Evolutionary conservation across 2,113 vertebrate genomes (phyloP), one percentile per base, ranked within the genome.

Genomic region (Melierax canorus): DNA sequence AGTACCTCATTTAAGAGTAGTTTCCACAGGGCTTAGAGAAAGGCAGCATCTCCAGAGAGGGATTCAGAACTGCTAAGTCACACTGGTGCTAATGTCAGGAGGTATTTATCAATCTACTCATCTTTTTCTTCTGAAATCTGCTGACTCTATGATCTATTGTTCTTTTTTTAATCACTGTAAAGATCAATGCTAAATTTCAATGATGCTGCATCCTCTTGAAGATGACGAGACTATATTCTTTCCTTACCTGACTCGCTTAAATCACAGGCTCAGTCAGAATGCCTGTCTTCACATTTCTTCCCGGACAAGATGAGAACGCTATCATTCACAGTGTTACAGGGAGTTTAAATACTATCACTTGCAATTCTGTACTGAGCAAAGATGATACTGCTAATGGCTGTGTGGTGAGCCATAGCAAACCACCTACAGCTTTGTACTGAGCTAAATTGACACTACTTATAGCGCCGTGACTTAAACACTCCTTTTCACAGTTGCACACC

Each of bases 401-500:
- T 93, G 94, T 94, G 92, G 92, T 88, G 95, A 97, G 97, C 81
- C 88, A 89, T 36, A 68, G 20, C 74, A 96, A 96, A 92, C 96
- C 97, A 97, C 97, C 97, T 95, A 80, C 85, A 71, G 97, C 26
- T 97, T 86, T 92, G 68, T 45, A 36, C 92, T 56, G 86, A 83
- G 82, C 56, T 96, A 95, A 97, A 97, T 27, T 96, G 93, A 95
- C 63, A 58, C 58, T 96, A 83, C 59, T 76, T 96, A 36, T 67
- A 62, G 86, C 18, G 36, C 34, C 45, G 18, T 72, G 92, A 92
- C 90, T 97, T 84, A 97, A 96, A 79, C 78, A 85, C 81, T 97
- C 88, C 82, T 95, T 97, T 97, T 97, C 97, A 96, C 97, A 97
- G 96, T 79, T 94, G 95, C 62, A 43, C 80, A 91, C 66, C 23